phyloP scores from a whole-genome alignment of 2,888 invertebrate species.

The Cremastinae sp. region DNA sequence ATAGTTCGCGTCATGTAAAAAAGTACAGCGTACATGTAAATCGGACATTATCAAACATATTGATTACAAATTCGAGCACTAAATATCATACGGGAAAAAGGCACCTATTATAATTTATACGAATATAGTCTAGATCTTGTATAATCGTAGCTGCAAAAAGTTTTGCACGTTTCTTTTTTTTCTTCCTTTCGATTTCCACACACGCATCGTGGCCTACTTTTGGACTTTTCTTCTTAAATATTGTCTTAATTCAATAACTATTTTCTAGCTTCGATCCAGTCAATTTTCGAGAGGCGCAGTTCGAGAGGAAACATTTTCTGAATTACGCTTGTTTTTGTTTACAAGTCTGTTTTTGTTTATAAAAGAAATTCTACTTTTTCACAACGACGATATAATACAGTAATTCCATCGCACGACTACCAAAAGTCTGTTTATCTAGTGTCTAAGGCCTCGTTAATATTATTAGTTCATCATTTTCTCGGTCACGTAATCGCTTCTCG shows the following conservation, averaged over 20 bases:
- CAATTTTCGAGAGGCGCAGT: constrained; percentile 63
- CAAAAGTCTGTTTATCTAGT: constrained; percentile 45
- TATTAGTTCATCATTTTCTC: constrained; percentile 42
- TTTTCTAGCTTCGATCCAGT: constrained; percentile 48
- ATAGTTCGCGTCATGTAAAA: constrained; percentile 41
- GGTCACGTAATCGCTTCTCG: too few relatives aligned
- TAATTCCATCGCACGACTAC: constrained; percentile 8
- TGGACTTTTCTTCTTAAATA: constrained; percentile 65
- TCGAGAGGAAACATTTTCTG: constrained; percentile 40
- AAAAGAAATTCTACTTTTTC: constrained; percentile 16
- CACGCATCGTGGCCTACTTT: constrained; percentile 60
- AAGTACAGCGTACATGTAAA: constrained; percentile 30
- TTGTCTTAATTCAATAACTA: constrained; percentile 69
- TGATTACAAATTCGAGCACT: constrained; percentile 67
- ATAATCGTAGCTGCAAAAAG: constrained; percentile 52
- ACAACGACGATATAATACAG: constrained; percentile 3
- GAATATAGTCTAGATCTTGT: constrained; percentile 70
- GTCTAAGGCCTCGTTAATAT: constrained; percentile 60
- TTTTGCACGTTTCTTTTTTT: constrained; percentile 12
- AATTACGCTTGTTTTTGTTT: constrained; percentile 41
- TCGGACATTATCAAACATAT: constrained; percentile 42
- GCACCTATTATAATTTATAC: constrained; percentile 73
- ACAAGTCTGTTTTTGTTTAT: too few relatives aligned
- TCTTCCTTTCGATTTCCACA: constrained; percentile 48
- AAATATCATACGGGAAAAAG: constrained; percentile 70